Conservation (phyloP, 2,888 invertebrate species). For the Coremacera marginata region DNA sequence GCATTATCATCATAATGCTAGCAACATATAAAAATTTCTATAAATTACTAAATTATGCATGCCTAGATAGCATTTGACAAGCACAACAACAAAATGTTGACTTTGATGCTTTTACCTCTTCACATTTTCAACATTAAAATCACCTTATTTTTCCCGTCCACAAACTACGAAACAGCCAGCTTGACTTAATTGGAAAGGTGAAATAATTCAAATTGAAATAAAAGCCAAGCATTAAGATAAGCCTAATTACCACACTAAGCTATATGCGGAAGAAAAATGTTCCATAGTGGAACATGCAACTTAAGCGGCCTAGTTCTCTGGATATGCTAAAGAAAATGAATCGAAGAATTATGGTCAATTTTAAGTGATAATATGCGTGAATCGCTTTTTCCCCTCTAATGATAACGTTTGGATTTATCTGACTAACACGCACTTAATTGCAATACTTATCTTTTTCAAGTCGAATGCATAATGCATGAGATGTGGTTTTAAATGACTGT, state of each 20-base stretch:
- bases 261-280: neutral
- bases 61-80: neutral
- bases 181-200: conserved; percentile 11
- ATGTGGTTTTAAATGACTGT: conserved; percentile 8
- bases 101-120: neutral
- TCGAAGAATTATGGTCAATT: neutral
- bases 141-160: neutral
- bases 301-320: neutral
- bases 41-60: conserved; percentile 38
- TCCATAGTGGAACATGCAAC: neutral
- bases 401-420: conserved; percentile 61
- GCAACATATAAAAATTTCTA: conserved; percentile 14
- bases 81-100: neutral
- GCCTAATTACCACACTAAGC: conserved; percentile 59
- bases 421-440: conserved; percentile 63
- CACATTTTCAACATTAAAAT: neutral
- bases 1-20: neutral
- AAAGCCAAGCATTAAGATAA: conserved; percentile 62
- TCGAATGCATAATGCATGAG: conserved; percentile 57
- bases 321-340: neutral
- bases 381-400: neutral
- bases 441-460: conserved; percentile 57
- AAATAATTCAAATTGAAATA: conserved; percentile 60
- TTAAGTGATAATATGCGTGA: neutral
- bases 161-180: conserved; percentile 15